These are phyloP conservation scores for Athalia circularis DNA, from an alignment of 2,888 invertebrate genomes.

Conservation along the genomic window DNA sequence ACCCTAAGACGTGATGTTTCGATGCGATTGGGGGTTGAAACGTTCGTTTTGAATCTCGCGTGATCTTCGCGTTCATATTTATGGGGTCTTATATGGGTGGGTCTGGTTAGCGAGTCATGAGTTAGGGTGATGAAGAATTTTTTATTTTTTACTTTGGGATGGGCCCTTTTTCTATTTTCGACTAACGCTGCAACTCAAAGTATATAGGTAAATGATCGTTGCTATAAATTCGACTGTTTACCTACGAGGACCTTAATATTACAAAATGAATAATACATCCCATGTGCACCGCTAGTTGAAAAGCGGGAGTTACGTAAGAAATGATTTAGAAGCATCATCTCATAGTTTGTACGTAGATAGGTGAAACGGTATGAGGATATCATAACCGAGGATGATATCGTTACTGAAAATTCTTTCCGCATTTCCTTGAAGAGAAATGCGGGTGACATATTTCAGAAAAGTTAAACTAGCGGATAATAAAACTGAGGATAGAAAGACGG, in stretches of 20 bases:
- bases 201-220: slow-evolving; percentile 26
- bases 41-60: slow-evolving; percentile 17
- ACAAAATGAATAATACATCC: slow-evolving; percentile 41
- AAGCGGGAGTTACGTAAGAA: neutral
- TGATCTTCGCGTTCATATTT: slow-evolving; percentile 26
- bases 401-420: slow-evolving; percentile 4
- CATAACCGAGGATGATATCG: too few relatives aligned
- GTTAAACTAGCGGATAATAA: neutral
- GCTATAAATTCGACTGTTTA: slow-evolving; percentile 41
- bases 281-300: neutral
- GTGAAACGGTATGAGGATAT: too few relatives aligned
- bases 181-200: neutral
- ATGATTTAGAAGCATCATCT: slow-evolving; percentile 31
- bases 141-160: too few relatives aligned
- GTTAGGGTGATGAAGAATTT: slow-evolving; percentile 32
- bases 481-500: neutral
- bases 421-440: neutral
- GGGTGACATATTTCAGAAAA: neutral
- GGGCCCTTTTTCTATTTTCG: neutral
- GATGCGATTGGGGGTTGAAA: slow-evolving; percentile 8
- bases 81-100: neutral
- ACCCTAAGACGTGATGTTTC: neutral
- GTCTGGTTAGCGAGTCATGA: slow-evolving; percentile 1
- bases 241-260: slow-evolving; percentile 33
- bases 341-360: too few relatives aligned